Conservation (phyloP, 1,140 invertebrate genomes). For the Aphelenchoides fujianensis region DNA sequence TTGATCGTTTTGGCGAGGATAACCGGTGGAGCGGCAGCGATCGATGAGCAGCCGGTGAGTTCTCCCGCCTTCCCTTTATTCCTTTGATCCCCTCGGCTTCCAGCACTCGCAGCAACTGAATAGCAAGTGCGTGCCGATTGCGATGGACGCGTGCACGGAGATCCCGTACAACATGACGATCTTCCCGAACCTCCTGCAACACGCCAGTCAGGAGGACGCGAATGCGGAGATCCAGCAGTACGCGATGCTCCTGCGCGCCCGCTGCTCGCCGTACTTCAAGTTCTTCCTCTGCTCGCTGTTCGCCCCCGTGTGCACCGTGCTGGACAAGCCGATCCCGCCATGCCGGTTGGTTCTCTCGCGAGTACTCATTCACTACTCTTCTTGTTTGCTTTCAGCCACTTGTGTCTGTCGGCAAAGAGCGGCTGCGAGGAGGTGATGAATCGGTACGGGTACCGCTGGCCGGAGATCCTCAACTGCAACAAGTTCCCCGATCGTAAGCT, state of each 20-base stretch:
- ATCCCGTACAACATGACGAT: constrained; percentile 91
- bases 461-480: constrained; percentile 82
- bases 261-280: constrained; percentile 86
- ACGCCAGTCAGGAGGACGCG: constrained; percentile 90
- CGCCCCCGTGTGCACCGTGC: constrained; percentile 87
- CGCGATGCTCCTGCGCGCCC: constrained; percentile 88
- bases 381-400: constrained; percentile 47
- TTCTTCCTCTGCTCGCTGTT: constrained; percentile 94
- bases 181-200: constrained; percentile 88
- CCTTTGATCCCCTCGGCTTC: too few species aligned
- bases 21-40: too few species aligned
- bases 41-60: too few species aligned
- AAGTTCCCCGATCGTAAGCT: constrained; percentile 81
- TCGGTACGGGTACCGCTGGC: constrained; percentile 89
- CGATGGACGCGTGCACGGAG: constrained; percentile 83
- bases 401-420: constrained; percentile 79
- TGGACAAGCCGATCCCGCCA: constrained; percentile 83
- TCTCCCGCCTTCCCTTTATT: too few species aligned
- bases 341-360: constrained; percentile 71
- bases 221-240: constrained; percentile 87
- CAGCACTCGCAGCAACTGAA: constrained; percentile 36
- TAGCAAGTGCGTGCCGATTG: constrained; percentile 84
- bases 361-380: constrained; percentile 28
- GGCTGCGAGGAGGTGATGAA: constrained; percentile 89
- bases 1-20: too few species aligned